Evolutionary conservation across 2,113 vertebrate species (phyloP), one percentile per base, ranked within the genome.

Genomic region (Pleuronectes platessa): DNA sequence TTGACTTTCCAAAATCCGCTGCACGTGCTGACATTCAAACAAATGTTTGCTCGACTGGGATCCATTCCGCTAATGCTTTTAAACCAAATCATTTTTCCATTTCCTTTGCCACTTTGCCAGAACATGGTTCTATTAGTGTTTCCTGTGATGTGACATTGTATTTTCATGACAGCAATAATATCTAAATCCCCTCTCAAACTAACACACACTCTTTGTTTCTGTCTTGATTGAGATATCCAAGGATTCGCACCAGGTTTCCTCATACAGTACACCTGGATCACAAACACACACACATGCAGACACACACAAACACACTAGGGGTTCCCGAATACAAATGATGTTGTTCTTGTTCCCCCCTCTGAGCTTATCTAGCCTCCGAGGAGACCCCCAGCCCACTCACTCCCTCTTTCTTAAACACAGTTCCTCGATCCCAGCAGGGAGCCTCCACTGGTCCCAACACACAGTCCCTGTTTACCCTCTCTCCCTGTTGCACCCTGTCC

Each of bases 321-420:
- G 63, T 60, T 79, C 76, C 18, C 5, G 35, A 73, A 76, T 42
- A 2, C 56, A 68, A 86, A 42, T 79, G 31, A 85, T 72, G 66
- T 76, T 68, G 63, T 61, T 83, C 78, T 82, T 67, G 55, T 64
- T 21, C 37, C 67, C 76, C 68, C 64, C 35, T 68, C 18, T 71
- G 63, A 53, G 77, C 76, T 88, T 82, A 78, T 85, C 73, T 73
- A 76, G 78, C 85, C 77, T 90, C 74, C 42, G 15, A 70, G 67
- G 70, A 88, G 76, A 79, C 61, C 79, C 82, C 72, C 54, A 76
- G 51, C 73, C 76, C 69, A 35, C 65, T 71, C 74, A 40, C 63
- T 76, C 64, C 51, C 27, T 84, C 70, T 77, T 61, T 42, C 40
- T 73, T 63, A 76, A 90, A 61, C 68, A 78, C 63, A 65, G 37